phyloP scores from a whole-genome alignment of 1,140 invertebrate species.

The Drosophila pallidifrons region DNA sequence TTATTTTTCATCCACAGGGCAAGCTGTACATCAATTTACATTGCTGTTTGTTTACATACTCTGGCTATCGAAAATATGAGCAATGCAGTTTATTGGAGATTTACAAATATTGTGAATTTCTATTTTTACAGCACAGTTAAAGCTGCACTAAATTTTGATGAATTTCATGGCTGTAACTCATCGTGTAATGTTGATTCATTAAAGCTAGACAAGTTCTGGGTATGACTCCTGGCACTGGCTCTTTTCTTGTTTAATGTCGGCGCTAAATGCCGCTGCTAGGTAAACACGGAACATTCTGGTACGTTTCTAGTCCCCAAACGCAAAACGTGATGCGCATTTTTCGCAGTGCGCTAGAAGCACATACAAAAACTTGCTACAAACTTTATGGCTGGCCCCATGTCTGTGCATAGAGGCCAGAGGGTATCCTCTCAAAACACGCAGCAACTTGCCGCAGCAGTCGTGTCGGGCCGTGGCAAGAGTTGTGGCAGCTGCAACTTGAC shows the following conservation, averaged over 20 bases:
- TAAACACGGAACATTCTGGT: constrained; percentile 58
- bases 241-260: constrained; percentile 52
- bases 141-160: constrained; percentile 42
- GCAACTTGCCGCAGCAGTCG: constrained; percentile 18
- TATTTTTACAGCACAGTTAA: constrained; percentile 9
- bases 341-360: constrained; percentile 65
- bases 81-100: constrained; percentile 1
- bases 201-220: constrained; percentile 29
- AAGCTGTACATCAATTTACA: constrained; percentile 7
- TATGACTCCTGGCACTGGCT: neutral
- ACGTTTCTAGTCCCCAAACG: constrained; percentile 65
- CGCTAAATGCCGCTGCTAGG: constrained; percentile 70
- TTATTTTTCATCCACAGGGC: constrained; percentile 5
- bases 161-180: constrained; percentile 26
- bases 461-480: neutral
- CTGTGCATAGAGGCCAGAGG: neutral
- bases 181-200: constrained; percentile 41
- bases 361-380: constrained; percentile 70
- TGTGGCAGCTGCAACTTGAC: constrained; percentile 22
- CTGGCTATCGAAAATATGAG: neutral
- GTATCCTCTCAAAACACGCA: neutral
- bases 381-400: constrained; percentile 57
- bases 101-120: constrained; percentile 16
- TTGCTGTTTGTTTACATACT: neutral
- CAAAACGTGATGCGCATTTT: constrained; percentile 81